Evolutionary conservation across 1,140 invertebrate species (phyloP).

Genomic region (Melanaphis sacchari): DNA sequence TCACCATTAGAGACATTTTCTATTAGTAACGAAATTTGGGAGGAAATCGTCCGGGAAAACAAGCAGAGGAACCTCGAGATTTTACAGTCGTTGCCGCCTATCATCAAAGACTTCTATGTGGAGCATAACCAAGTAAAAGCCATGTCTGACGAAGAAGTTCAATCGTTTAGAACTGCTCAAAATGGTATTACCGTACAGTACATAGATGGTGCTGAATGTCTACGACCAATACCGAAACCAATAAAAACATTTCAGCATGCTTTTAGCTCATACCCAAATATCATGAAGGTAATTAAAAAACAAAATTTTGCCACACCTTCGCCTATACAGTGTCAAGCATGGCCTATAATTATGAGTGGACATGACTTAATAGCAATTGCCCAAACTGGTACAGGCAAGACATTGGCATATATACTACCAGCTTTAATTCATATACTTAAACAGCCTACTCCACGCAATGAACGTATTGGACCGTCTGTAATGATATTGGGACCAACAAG

Average conservation of each 20-base stretch:
- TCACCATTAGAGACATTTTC: background rate
- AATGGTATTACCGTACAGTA: constrained; percentile 77
- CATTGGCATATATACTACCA: constrained; percentile 88
- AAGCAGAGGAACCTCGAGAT: constrained; percentile 56
- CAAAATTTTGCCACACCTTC: constrained; percentile 84
- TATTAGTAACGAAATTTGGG: background rate
- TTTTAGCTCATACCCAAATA: constrained; percentile 80
- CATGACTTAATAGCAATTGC: constrained; percentile 92
- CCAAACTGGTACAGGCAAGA: constrained; percentile 91
- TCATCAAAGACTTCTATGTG: constrained; percentile 84
- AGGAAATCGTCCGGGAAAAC: background rate
- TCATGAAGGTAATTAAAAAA: constrained; percentile 80
- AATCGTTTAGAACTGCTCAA: constrained; percentile 67
- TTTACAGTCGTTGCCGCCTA: constrained; percentile 71
- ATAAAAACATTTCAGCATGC: constrained; percentile 84
- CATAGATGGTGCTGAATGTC: constrained; percentile 62
- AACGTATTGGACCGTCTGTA: constrained; percentile 82
- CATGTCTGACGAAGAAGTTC: constrained; percentile 72
- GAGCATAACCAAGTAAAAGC: constrained; percentile 76
- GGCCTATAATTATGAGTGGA: constrained; percentile 86
- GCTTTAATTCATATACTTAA: constrained; percentile 87
- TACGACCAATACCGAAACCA: constrained; percentile 78
- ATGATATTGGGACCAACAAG: constrained; percentile 89
- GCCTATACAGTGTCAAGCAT: constrained; percentile 90
- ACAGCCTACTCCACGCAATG: constrained; percentile 72